Conservation (phyloP, 2,888 invertebrate genomes). For the Limenitis camilla region DNA sequence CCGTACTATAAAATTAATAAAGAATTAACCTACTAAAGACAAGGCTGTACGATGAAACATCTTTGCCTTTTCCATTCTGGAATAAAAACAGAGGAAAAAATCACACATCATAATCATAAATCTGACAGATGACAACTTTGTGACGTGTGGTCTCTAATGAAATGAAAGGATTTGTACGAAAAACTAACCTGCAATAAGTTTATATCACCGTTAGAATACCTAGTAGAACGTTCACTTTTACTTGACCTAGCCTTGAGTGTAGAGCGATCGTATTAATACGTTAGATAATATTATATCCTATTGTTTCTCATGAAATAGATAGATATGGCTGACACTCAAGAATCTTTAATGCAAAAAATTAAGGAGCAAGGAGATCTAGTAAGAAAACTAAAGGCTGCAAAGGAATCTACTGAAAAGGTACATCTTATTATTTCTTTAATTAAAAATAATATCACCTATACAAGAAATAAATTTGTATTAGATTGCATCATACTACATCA, state of each 20-base stretch:
- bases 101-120: not conserved
- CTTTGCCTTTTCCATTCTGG: too few relatives aligned
- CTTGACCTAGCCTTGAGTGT: constrained; percentile 40
- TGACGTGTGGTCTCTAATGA: constrained; percentile 4
- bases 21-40: too few relatives aligned
- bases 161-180: constrained; percentile 28
- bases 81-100: too few relatives aligned
- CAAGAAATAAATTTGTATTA: constrained; percentile 1
- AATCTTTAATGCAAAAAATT: constrained; percentile 53
- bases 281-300: constrained; percentile 5
- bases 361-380: constrained; percentile 85
- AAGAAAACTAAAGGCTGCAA: constrained; percentile 85
- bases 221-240: constrained; percentile 37
- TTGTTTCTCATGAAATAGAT: constrained; percentile 5
- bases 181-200: constrained; percentile 41
- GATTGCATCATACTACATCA: constrained; percentile 12
- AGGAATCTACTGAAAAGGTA: constrained; percentile 86
- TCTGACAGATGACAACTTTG: constrained; percentile 9
- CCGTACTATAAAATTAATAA: too few relatives aligned
- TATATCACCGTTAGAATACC: constrained; percentile 30
- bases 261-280: constrained; percentile 2
- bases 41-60: too few relatives aligned
- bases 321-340: constrained; percentile 56
- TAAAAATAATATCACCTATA: not conserved
- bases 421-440: constrained; percentile 27